Base-by-base conservation (phyloP, 2,113 vertebrate species). In the Hippocampus mohnikei region DNA sequence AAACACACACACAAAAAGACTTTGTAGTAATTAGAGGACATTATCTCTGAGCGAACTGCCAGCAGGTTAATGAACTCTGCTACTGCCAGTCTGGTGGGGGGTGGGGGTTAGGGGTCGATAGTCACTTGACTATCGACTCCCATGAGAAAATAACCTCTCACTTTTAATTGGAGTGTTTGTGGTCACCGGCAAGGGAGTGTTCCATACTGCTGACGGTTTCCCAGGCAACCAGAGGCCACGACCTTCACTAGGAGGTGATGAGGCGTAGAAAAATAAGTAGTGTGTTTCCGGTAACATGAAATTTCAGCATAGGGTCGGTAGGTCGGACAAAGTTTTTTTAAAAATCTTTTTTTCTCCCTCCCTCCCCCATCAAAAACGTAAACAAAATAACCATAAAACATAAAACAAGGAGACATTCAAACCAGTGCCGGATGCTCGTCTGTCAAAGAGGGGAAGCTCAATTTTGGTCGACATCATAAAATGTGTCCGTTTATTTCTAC, bases 31-130 rank as follows among this genome's bases (percentile, higher is more conserved):
- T 65, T 65, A 65, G 41, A 65, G 63, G 41, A 25, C 23, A 46
- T 65, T 65, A 46, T 65, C 41, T 46, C 63, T 0, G 41, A 15
- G 41, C 23, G n/a, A 18, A 65, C n/a, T 15, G n/a, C 63, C 27
- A 13, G 42, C 42, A 27, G 42, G 42, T 46, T 65, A 65, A 65
- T 65, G 63, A 65, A 65, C 41, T 65, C 42, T 16, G 63, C 23
- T 46, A 40, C 27, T 33, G 25, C 27, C 27, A 18, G 58, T 60
- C 27, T 20, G 42, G 27, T 46, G 16, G 63, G n/a, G 63, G 61
- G 13, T n/a, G 27, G 40, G 16, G 8, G 16, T n/a, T n/a, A n/a
- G 16, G 63, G 27, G 2, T n/a, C 63, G 27, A 46, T 15, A 27
- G 41, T 65, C 63, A 18, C 42, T 65, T 42, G n/a, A 12, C 61